Percentiles rank a stretch among this genome's conserved stretches.
Evolutionary conservation across 2,888 invertebrate species (phyloP).

Genomic region (Heliothis peltigera): DNA sequence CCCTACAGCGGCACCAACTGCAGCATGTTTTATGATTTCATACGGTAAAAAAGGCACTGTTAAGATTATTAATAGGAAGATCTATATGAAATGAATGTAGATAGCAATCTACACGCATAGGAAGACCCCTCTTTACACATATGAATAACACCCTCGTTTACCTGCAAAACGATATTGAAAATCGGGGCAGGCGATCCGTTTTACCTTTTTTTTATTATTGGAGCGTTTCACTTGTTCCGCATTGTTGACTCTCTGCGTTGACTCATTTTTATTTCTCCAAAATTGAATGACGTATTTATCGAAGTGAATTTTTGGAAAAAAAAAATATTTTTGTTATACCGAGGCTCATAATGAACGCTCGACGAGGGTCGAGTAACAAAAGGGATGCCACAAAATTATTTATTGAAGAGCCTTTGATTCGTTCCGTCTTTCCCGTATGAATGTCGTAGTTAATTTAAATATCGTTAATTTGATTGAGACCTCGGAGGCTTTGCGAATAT

Average conservation of each 20-base stretch:
- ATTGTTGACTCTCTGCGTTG: constrained; percentile 80
- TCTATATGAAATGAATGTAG: constrained; percentile 61
- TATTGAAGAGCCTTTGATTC: constrained; percentile 61
- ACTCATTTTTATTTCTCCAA: constrained; percentile 79
- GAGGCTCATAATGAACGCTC: constrained; percentile 69
- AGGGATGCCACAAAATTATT: constrained; percentile 66
- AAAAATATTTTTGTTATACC: constrained; percentile 72
- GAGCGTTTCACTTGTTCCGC: constrained; percentile 84
- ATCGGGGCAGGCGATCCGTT: constrained; percentile 78
- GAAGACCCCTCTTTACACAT: constrained; percentile 76
- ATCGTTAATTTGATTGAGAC: constrained; percentile 72
- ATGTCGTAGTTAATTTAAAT: constrained; percentile 69
- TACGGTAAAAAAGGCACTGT: too few relatives aligned
- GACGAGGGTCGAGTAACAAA: constrained; percentile 69
- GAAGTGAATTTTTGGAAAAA: constrained; percentile 74
- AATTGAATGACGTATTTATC: constrained; percentile 81
- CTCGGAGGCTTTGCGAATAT: constrained; percentile 56
- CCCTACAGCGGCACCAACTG: too few relatives aligned
- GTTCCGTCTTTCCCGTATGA: constrained; percentile 54
- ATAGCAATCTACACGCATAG: constrained; percentile 68
- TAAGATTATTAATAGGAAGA: constrained; percentile 48
- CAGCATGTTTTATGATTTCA: too few relatives aligned
- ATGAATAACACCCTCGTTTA: constrained; percentile 82
- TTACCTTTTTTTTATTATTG: constrained; percentile 82
- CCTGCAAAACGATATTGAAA: constrained; percentile 83